phyloP scores from a whole-genome alignment of 53 echinoderm and acorn worm species.

The Crossaster papposus region DNA sequence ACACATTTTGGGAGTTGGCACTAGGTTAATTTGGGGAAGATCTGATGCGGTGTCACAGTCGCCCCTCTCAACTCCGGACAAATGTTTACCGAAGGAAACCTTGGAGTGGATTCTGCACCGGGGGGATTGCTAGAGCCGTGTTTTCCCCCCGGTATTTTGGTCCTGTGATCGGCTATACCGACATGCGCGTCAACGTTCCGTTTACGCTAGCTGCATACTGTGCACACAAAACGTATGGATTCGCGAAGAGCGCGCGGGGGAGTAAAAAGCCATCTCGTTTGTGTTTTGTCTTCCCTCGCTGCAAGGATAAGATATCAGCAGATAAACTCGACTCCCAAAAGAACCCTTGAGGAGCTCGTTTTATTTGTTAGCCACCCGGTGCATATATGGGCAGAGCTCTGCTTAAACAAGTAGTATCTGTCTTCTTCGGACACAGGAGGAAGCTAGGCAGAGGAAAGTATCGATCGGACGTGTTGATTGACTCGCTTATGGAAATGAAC shows the following conservation, averaged over 20 bases:
- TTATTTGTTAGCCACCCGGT: slow-evolving; percentile 27
- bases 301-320: slow-evolving; percentile 13
- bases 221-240: slow-evolving; percentile 52
- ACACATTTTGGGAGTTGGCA: neutral
- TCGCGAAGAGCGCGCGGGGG: neutral
- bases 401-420: slow-evolving; percentile 44
- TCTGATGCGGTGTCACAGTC: slow-evolving; percentile 45
- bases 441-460: neutral
- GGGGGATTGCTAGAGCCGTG: neutral
- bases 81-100: slow-evolving; percentile 59
- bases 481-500: slow-evolving; percentile 39
- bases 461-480: slow-evolving; percentile 34
- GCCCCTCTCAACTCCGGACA: slow-evolving; percentile 18
- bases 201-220: slow-evolving; percentile 49
- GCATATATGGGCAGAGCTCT: neutral
- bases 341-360: slow-evolving; percentile 12
- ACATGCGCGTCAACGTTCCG: slow-evolving; percentile 49
- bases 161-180: neutral
- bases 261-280: slow-evolving; percentile 40
- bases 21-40: slow-evolving; percentile 29
- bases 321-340: neutral
- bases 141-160: slow-evolving; percentile 8
- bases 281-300: neutral
- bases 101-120: slow-evolving; percentile 21
- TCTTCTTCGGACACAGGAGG: neutral